Base-by-base conservation (phyloP, 1,140 invertebrate species). In the Sminthurides bifidus region DNA sequence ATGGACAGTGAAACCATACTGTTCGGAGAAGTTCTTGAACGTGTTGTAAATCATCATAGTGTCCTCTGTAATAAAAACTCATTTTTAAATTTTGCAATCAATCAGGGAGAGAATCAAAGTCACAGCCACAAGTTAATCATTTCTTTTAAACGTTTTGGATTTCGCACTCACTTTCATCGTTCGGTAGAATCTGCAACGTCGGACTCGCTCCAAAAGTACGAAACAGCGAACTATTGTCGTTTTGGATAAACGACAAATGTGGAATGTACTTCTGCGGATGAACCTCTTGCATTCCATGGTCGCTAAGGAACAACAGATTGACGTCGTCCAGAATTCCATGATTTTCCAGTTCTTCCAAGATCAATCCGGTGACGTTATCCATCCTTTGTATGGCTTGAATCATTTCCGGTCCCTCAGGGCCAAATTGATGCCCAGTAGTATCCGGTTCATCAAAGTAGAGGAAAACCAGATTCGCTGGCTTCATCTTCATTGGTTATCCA, bases 361-460 rank as follows among this genome's bases (percentile, higher is more conserved):
- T 66, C 65, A 79, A 77, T 46, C 71, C 68, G 2, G 79, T 76
- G 23, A 77, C 14, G 31, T 72, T 67, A 65, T 83, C 80, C 15
- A 81, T 66, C 59, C 71, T 65, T 46, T 65, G 54, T 10, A 83
- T 67, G 49, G 78, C 60, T 23, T 74, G 59, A 54, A 72, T 69
- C 31, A 78, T 73, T 58, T 71, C 52, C 1, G 52, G 33, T 48
- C 69, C 69, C 27, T 73, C 65, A 19, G 71, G 70, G 35, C 79
- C 79, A 56, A 68, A 70, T 0, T 48, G 66, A 61, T 81, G 79
- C 17, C 43, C 80, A 56, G 27, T 35, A 2, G 17, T n/a, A 67
- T 87, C 84, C 1, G 84, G 84, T 66, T 85, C 78, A 63, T 85
- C 77, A 63, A 84, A 80, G 66, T 87, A 87, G 15, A 84, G 40